A percentile compares a stretch with the other conserved stretches of the same genome.
Conservation (phyloP, 2,797 vertebrate species). For the Pseudopleuronectes americanus region DNA sequence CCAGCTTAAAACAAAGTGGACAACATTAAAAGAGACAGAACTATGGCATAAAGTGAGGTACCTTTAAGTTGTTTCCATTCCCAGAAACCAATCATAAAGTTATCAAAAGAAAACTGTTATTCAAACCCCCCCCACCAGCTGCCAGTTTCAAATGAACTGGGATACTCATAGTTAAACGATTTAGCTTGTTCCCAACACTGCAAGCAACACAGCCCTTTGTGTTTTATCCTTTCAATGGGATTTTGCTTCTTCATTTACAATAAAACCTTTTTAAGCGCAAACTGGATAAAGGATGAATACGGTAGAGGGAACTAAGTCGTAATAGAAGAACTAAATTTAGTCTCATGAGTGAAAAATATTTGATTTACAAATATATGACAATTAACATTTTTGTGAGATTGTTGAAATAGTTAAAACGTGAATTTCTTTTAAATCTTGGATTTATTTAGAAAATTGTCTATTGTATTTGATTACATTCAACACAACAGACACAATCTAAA, state of each 20-base stretch:
- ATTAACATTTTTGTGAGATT: neutral
- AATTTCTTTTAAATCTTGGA: too few species aligned
- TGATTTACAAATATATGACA: neutral
- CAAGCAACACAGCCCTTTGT: conserved; percentile 20
- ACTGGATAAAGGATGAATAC: conserved; percentile 6
- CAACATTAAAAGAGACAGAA: conserved; percentile 17
- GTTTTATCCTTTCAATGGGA: conserved; percentile 8
- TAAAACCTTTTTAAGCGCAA: conserved; percentile 8
- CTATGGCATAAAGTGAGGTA: conserved; percentile 36
- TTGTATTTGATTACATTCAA: neutral
- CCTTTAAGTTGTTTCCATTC: conserved; percentile 28
- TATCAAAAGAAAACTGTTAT: neutral
- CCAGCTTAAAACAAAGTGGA: conserved; percentile 5
- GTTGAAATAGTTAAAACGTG: neutral
- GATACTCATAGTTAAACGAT: conserved; percentile 15
- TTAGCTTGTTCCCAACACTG: conserved; percentile 18
- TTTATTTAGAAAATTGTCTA: neutral
- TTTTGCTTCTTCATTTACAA: conserved; percentile 24
- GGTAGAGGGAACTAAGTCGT: neutral
- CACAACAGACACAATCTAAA: neutral
- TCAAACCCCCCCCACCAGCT: neutral
- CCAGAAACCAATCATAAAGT: conserved; percentile 9
- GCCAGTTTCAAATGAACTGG: conserved; percentile 6
- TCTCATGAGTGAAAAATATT: neutral
- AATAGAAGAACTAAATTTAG: conserved; percentile 9